Evolutionary conservation across 2,113 vertebrate species (phyloP).

Genomic region (Ciconia maguari): DNA sequence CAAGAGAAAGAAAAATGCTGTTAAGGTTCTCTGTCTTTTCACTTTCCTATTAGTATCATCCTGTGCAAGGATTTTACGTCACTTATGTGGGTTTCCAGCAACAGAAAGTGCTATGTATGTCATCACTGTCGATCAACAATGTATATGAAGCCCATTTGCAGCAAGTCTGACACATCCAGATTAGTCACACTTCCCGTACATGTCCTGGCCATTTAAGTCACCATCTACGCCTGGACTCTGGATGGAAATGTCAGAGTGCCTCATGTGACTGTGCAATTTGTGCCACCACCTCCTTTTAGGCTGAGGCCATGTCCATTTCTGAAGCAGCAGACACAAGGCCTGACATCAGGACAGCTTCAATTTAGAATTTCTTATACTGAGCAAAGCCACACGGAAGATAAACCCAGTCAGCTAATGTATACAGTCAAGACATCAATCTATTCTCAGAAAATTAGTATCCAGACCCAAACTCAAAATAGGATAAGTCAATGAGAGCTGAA

Average conservation of each 20-base stretch:
- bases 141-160: not conserved
- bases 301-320: not conserved
- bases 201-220: not conserved
- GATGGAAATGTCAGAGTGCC: fast-evolving
- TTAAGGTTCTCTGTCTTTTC: not conserved
- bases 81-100: not conserved
- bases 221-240: not conserved
- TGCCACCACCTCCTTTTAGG: not conserved
- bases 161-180: not conserved
- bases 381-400: not conserved
- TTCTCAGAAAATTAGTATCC: not conserved
- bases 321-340: not conserved
- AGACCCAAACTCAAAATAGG: not conserved
- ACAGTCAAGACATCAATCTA: not conserved
- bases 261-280: not conserved
- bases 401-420: fast-evolving
- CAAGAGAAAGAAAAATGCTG: not conserved
- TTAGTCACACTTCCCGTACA: fast-evolving
- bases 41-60: not conserved
- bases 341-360: not conserved
- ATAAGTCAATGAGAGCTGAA: not conserved
- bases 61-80: not conserved
- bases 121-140: not conserved
- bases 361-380: not conserved
- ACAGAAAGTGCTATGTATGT: not conserved